Conservation (phyloP, 2,797 vertebrate species). For the Cyclura pinguis region DNA sequence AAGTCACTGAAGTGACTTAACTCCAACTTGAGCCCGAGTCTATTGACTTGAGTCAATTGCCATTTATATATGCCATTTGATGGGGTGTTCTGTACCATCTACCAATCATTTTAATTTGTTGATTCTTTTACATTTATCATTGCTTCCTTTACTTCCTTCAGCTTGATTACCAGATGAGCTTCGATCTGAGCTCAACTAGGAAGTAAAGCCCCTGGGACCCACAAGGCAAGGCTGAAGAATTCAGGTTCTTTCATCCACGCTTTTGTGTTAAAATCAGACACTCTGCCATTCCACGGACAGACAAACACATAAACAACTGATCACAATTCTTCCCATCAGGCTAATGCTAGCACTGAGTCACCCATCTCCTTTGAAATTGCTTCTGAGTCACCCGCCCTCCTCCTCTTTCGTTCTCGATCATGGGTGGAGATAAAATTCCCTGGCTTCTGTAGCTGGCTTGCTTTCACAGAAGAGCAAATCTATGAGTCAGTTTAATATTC, state of each 20-base stretch:
- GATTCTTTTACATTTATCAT: too few species aligned
- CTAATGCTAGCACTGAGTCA: neutral
- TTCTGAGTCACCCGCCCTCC: too few species aligned
- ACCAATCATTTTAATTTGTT: too few species aligned
- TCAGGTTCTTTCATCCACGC: neutral
- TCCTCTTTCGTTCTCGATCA: neutral
- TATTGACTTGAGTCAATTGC: too few species aligned
- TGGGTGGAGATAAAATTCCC: neutral
- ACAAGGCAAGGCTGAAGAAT: neutral
- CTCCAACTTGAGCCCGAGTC: too few species aligned
- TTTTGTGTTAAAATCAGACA: neutral
- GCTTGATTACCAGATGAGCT: neutral
- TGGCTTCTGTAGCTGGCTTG: neutral
- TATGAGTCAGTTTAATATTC: neutral
- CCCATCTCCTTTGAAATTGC: neutral
- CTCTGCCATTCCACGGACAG: neutral
- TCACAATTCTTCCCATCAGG: neutral
- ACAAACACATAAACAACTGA: neutral
- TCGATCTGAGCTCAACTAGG: neutral
- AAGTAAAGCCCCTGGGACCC: neutral
- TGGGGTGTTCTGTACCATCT: too few species aligned
- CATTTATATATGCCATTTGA: too few species aligned
- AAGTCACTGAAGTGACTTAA: too few species aligned
- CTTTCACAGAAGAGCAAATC: too few species aligned
- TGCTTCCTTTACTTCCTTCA: neutral